A percentile compares a stretch with the other conserved stretches of the same genome.
phyloP scores from a whole-genome alignment of 2,113 vertebrate species.

The Mobula birostris region DNA sequence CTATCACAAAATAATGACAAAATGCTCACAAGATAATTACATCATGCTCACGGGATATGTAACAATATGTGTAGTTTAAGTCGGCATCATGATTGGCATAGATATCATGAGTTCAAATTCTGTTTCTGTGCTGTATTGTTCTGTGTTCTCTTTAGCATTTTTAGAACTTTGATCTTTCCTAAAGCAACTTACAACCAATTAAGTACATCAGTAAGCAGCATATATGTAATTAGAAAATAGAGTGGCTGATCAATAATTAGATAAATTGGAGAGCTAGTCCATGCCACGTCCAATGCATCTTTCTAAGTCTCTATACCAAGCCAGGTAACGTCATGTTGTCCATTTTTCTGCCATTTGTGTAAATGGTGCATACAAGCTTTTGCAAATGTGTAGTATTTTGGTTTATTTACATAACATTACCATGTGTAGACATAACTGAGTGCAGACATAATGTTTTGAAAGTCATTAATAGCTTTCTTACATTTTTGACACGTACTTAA shows the following conservation, averaged over 20 bases:
- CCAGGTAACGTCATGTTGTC: neutral
- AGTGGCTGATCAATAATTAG: neutral
- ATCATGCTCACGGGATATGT: too few relatives aligned
- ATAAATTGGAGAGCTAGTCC: neutral
- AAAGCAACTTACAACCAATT: too few relatives aligned
- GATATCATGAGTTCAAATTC: too few relatives aligned
- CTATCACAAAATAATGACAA: too few relatives aligned
- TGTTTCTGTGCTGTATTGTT: too few relatives aligned
- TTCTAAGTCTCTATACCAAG: neutral
- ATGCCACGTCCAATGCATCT: neutral
- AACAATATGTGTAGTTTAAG: too few relatives aligned
- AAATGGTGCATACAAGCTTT: neutral
- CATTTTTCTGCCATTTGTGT: neutral
- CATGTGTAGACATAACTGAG: neutral
- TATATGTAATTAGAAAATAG: neutral
- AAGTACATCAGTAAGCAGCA: too few relatives aligned
- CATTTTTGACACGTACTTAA: neutral
- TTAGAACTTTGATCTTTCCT: too few relatives aligned
- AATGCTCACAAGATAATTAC: too few relatives aligned
- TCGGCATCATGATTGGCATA: too few relatives aligned
- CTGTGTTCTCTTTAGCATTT: too few relatives aligned
- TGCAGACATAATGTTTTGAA: neutral
- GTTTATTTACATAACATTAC: neutral
- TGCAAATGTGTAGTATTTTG: neutral
- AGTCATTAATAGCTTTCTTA: neutral